Evolutionary conservation across 2,888 invertebrate genomes (phyloP).

Genomic region (Erebia palarica): DNA sequence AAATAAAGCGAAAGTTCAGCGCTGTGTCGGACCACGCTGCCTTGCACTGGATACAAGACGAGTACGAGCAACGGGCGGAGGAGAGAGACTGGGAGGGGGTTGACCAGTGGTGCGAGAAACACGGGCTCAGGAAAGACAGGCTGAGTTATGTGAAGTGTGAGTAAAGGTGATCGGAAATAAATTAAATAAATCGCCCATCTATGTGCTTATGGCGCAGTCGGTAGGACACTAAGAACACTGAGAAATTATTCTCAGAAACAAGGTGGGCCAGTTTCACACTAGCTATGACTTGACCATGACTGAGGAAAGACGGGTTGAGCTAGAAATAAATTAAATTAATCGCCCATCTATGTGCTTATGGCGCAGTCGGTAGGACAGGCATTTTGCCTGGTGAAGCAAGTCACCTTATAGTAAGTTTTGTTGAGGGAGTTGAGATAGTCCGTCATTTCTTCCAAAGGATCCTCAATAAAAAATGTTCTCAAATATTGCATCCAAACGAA

Average conservation of each 20-base stretch:
- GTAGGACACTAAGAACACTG: too few relatives aligned
- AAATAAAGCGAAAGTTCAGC: constrained; percentile 76
- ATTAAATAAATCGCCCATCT: too few relatives aligned
- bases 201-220: too few relatives aligned
- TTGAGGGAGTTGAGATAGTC: neutral
- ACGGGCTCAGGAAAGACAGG: constrained; percentile 75
- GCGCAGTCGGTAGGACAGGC: neutral
- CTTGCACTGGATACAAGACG: constrained; percentile 78
- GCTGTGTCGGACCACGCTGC: constrained; percentile 85
- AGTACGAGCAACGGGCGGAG: constrained; percentile 67
- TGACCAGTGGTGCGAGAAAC: constrained; percentile 67
- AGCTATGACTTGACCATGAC: constrained; percentile 33
- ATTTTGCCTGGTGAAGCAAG: neutral
- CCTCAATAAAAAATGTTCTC: too few relatives aligned
- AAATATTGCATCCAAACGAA: too few relatives aligned
- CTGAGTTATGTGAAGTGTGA: constrained; percentile 78
- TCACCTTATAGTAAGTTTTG: neutral
- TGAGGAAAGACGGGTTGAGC: constrained; percentile 76
- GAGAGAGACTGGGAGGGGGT: constrained; percentile 49
- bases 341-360: too few relatives aligned
- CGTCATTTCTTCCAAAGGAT: neutral
- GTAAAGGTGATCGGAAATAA: constrained; percentile 34
- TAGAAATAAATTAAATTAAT: constrained; percentile 41
- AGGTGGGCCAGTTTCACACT: too few relatives aligned
- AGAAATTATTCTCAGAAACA: too few relatives aligned